Base-by-base conservation (phyloP, 2,797 vertebrate species). In the Gymnoscopelus microlampas region DNA sequence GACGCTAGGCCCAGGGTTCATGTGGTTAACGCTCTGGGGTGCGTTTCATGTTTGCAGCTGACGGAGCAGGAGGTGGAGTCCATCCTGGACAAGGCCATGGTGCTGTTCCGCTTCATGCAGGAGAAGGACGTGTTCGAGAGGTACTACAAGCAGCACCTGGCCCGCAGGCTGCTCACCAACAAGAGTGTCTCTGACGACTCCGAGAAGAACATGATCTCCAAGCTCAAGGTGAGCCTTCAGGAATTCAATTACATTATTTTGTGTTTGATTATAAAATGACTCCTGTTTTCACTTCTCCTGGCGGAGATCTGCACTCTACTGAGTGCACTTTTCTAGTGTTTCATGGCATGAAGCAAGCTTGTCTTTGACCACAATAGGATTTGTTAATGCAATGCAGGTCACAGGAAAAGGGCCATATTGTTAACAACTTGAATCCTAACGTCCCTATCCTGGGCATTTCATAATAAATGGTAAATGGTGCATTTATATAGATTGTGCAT, bases 201-300 rank as follows among this genome's bases (percentile, higher is more conserved):
- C 0, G 98, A 99, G 91, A 99, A 99, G 91, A 99, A 99, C 87
- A 99, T 99, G 98, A 99, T 99, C 86, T 99, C 98, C 68, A 99
- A 99, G 84, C 95, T 99, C 74, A 99, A 99, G 96, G 98, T 96
- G 80, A 85, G 84, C 19, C 19, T 19, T 19, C 19, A 19, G 19
- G 19, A 19, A 19, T 19, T 19, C 19, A 19, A 1, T 19, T 1
- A 19, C 1, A 19, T 19, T 19, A 1, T 19, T 19, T 19, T 19
- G 19, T 19, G 19, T 19, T 19, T 19, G 19, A 19, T 19, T 19
- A 19, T 19, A 19, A 19, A 19, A 19, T 19, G 19, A 19, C 19
- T 19, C 19, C 19, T 19, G 19, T 19, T 19, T 19, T 19, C 19
- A 19, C 19, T 19, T 19, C 19, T 19, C 19, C 19, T 19, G 19